phyloP scores from a whole-genome alignment of 2,113 vertebrate species.

The Sardina pilchardus region DNA sequence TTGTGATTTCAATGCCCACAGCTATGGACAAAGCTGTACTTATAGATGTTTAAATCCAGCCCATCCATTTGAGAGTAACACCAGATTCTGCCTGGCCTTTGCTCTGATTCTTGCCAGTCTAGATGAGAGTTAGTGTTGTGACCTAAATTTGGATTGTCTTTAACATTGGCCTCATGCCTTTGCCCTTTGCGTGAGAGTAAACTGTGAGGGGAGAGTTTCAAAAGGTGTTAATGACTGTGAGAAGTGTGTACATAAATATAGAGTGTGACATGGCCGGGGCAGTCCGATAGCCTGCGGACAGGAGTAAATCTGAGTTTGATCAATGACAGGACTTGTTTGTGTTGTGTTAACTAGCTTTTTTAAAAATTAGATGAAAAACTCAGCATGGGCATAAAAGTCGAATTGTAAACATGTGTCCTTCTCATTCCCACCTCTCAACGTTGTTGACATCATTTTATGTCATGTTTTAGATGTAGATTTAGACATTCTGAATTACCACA shows the following conservation, averaged over 20 bases:
- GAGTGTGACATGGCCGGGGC: slow-evolving; percentile 18
- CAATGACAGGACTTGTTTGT: neutral
- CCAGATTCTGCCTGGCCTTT: neutral
- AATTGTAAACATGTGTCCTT: neutral
- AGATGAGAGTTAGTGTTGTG: neutral
- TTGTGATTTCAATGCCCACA: neutral
- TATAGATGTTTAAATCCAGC: neutral
- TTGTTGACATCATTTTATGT: neutral
- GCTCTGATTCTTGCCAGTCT: neutral
- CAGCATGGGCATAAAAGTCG: neutral
- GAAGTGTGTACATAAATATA: slow-evolving; percentile 42
- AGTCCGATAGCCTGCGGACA: neutral
- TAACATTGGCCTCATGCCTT: slow-evolving; percentile 53
- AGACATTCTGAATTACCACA: neutral
- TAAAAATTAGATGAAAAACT: neutral
- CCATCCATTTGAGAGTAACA: neutral
- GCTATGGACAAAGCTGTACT: neutral
- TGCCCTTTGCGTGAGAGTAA: slow-evolving; percentile 54
- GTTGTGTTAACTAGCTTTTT: neutral
- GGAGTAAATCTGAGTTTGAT: neutral
- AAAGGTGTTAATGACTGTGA: slow-evolving; percentile 49
- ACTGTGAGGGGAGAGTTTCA: slow-evolving; percentile 51
- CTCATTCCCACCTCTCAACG: neutral
- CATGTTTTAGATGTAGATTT: no score
- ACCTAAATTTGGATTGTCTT: neutral